Conservation (phyloP, 2,888 invertebrate genomes). For the Ichneumon xanthorius region DNA sequence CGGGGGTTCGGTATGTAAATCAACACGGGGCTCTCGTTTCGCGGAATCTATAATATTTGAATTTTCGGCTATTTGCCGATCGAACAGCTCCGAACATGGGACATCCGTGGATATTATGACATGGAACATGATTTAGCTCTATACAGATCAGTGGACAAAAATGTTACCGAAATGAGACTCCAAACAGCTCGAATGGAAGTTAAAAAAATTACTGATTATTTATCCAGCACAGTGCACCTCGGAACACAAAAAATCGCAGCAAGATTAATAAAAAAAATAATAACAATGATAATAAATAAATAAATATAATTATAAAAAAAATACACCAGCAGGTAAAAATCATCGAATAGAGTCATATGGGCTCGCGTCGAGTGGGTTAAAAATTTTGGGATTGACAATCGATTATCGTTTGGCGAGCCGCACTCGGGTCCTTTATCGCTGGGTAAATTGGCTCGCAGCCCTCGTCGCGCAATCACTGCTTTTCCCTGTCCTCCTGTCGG, state of each 20-base stretch:
- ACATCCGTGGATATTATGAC: not conserved
- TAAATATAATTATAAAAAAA: not conserved
- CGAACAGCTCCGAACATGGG: not conserved
- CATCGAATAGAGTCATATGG: not conserved
- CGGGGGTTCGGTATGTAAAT: not conserved
- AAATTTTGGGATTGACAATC: not conserved
- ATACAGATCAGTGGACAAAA: not conserved
- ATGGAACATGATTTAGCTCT: not conserved
- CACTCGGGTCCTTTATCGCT: not conserved
- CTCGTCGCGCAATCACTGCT: slow-evolving; percentile 23
- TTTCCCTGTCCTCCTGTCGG: not conserved
- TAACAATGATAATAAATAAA: too few relatives aligned
- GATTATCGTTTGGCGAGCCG: not conserved
- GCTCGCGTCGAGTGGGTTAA: not conserved
- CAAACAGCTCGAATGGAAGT: not conserved
- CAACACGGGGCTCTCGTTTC: not conserved
- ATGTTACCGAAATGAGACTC: not conserved
- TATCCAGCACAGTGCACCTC: not conserved
- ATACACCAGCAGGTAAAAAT: not conserved
- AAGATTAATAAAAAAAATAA: too few relatives aligned
- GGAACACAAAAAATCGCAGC: too few relatives aligned
- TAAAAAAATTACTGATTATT: not conserved
- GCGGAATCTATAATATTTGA: not conserved
- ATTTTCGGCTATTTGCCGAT: not conserved
- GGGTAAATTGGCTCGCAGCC: slow-evolving; percentile 2